A percentile compares a stretch with the other conserved stretches of the same genome.
These are phyloP conservation scores for Acanthiza pusilla DNA, from an alignment of 2,797 vertebrate genomes.

Conservation along the genomic window DNA sequence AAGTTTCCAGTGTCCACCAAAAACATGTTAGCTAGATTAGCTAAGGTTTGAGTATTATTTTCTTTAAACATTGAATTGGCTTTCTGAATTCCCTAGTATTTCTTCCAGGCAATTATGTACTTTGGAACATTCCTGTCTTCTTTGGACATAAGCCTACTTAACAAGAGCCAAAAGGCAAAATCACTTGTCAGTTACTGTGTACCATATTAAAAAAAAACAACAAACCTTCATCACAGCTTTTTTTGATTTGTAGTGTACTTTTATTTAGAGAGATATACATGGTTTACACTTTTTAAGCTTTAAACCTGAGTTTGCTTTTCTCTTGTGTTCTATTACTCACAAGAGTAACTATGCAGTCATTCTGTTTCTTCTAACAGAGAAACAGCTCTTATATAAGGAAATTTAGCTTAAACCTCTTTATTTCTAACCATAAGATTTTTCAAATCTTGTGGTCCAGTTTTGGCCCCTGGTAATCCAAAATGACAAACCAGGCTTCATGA, in stretches of 20 bases:
- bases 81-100: background rate
- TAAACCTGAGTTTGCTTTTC: background rate
- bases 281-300: background rate
- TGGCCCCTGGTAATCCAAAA: background rate
- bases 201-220: background rate
- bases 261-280: background rate
- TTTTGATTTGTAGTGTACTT: background rate
- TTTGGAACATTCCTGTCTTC: background rate
- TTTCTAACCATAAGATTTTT: background rate
- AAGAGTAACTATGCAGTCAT: background rate
- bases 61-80: background rate
- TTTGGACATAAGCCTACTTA: background rate
- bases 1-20: background rate
- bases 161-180: background rate
- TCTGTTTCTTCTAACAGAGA: background rate
- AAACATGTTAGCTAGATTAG: background rate
- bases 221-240: background rate
- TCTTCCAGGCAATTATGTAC: background rate
- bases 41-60: background rate
- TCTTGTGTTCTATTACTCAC: background rate
- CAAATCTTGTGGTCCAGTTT: background rate
- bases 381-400: background rate
- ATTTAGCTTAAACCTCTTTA: background rate
- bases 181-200: background rate
- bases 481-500: background rate